Evolutionary conservation across 2,888 invertebrate species (phyloP).

Genomic region (Prosapia bicincta): DNA sequence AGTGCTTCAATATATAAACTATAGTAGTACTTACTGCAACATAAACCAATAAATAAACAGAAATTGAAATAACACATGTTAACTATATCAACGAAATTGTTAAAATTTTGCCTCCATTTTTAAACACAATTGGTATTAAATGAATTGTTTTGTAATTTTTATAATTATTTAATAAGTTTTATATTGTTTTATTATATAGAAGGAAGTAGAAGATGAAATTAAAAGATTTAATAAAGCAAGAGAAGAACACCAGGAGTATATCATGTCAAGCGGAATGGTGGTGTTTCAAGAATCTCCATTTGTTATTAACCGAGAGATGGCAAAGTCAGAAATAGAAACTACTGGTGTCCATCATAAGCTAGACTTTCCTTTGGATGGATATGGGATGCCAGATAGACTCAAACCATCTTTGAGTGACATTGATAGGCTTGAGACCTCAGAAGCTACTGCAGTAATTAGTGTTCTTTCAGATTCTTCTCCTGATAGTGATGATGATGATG

Average conservation of each 20-base stretch:
- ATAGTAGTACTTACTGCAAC: too few species aligned
- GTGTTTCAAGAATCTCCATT: conserved; percentile 40
- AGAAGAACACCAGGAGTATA: conserved; percentile 43
- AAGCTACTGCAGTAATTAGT: not conserved
- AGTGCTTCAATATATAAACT: too few species aligned
- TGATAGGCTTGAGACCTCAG: not conserved
- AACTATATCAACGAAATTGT: too few species aligned
- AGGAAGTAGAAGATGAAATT: conserved; percentile 31
- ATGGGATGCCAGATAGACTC: conserved; percentile 17
- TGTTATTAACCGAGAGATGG: conserved; percentile 26
- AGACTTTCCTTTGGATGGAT: conserved; percentile 19
- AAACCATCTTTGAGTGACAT: not conserved
- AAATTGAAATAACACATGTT: too few species aligned
- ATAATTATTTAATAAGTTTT: too few species aligned
- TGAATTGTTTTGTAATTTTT: too few species aligned
- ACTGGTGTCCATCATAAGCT: conserved; percentile 1
- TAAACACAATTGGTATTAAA: too few species aligned
- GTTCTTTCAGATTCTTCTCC: not conserved
- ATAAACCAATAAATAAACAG: too few species aligned
- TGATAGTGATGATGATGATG: not conserved
- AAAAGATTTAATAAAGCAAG: conserved; percentile 43
- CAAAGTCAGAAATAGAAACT: conserved; percentile 1
- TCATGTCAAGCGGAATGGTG: conserved; percentile 45
- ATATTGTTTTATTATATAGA: too few species aligned
- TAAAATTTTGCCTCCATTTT: too few species aligned